Percentiles rank a stretch among this genome's conserved stretches.
These are phyloP conservation scores for Astatotilapia flaviijosephi DNA, from an alignment of 2,113 vertebrate species.

Conservation along the genomic window DNA sequence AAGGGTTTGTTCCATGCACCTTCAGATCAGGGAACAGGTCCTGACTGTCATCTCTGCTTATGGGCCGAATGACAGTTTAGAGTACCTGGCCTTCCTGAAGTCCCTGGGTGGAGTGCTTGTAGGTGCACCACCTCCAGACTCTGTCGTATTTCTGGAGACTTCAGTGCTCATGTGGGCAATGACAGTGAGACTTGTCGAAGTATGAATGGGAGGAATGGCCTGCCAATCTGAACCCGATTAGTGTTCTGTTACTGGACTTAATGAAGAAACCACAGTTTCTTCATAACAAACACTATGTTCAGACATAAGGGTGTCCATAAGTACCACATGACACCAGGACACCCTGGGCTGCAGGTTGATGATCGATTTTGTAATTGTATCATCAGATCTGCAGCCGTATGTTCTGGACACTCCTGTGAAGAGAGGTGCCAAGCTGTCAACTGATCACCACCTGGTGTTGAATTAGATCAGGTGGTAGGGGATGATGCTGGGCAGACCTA, in stretches of 20 bases:
- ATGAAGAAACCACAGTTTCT: background rate
- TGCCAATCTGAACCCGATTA: rapidly evolving
- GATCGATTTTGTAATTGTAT: background rate
- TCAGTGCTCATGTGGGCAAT: background rate
- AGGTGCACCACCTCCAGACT: background rate
- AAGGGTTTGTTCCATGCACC: background rate
- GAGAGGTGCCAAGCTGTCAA: background rate
- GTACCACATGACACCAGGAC: background rate
- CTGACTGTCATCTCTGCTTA: background rate
- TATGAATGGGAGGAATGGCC: background rate
- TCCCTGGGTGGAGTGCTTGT: background rate
- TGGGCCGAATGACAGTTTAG: background rate
- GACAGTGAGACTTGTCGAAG: background rate
- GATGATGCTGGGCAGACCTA: background rate
- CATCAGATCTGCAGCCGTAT: background rate
- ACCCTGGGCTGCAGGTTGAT: background rate
- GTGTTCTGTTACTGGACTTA: background rate
- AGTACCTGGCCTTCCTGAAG: background rate
- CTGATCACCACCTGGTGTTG: background rate
- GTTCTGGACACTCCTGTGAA: background rate
- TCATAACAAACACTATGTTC: background rate
- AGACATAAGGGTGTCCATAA: background rate
- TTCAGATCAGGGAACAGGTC: rapidly evolving
- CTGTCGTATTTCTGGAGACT: background rate
- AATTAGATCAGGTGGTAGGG: background rate